Conservation (phyloP, 2,888 invertebrate species). For the Ormia ochracea region DNA sequence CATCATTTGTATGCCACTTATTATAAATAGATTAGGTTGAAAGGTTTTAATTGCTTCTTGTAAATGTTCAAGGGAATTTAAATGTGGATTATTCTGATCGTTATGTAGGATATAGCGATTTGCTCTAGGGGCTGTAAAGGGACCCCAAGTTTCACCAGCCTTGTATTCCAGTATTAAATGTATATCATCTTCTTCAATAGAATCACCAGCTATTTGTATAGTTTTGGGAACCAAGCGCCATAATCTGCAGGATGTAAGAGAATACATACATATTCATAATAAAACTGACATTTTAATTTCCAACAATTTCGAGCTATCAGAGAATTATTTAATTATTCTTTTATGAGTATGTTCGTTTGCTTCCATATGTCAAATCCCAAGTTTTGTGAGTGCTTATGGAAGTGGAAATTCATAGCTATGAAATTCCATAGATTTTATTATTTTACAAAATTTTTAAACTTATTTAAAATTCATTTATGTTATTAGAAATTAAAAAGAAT, state of each 20-base stretch:
- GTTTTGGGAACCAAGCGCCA: constrained; percentile 80
- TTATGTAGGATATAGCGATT: constrained; percentile 91
- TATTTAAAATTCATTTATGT: too few species aligned
- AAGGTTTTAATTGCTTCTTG: constrained; percentile 80
- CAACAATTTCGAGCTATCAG: too few species aligned
- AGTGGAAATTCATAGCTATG: too few species aligned
- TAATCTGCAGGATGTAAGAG: constrained; percentile 72
- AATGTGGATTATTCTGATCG: constrained; percentile 86
- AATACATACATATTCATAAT: background rate
- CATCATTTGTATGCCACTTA: constrained; percentile 93
- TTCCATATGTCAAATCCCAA: too few species aligned
- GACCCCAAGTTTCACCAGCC: constrained; percentile 86
- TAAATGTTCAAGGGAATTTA: constrained; percentile 85
- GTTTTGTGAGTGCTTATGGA: too few species aligned
- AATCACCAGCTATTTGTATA: constrained; percentile 82
- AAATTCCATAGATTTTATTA: too few species aligned
- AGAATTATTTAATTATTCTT: too few species aligned
- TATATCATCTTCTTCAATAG: constrained; percentile 83
- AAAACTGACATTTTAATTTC: too few species aligned
- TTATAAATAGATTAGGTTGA: constrained; percentile 84
- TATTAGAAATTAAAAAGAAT: too few species aligned
- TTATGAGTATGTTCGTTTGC: too few species aligned
- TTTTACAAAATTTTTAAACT: too few species aligned
- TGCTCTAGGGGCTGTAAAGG: constrained; percentile 84
- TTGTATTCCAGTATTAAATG: constrained; percentile 89